Evolutionary conservation across 1,140 invertebrate genomes (phyloP).

Genomic region (Drosophila gunungcola): DNA sequence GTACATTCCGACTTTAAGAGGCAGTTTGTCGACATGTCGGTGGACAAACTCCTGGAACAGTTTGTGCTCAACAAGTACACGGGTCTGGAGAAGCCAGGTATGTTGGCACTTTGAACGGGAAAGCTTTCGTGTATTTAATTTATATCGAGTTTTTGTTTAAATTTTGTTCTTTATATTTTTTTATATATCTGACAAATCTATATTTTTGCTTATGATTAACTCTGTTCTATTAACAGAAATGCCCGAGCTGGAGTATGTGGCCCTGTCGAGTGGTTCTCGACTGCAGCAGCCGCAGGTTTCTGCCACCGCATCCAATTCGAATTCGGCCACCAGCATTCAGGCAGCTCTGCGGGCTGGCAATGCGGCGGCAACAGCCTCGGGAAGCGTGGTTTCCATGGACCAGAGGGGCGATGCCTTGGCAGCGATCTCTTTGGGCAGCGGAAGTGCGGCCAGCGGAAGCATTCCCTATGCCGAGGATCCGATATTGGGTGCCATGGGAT

Average conservation of each 20-base stretch:
- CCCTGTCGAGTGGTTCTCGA: conserved; percentile 61
- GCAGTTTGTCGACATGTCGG: conserved; percentile 95
- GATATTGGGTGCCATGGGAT: conserved; percentile 55
- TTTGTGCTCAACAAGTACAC: conserved; percentile 96
- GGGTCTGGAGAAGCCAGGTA: conserved; percentile 95
- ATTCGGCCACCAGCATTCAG: conserved; percentile 77
- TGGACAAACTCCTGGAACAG: conserved; percentile 95
- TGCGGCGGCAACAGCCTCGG: conserved; percentile 39
- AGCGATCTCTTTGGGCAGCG: conserved; percentile 68
- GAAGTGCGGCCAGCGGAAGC: conserved; percentile 71
- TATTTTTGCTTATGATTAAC: not conserved
- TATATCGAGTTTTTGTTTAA: too few species aligned
- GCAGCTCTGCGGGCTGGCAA: conserved; percentile 59
- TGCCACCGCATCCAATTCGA: conserved; percentile 70
- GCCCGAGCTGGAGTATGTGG: conserved; percentile 73
- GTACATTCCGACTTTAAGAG: conserved; percentile 95
- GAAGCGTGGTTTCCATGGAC: conserved; percentile 70
- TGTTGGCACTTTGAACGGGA: not conserved
- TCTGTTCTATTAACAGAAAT: conserved; percentile 56
- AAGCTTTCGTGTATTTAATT: too few species aligned
- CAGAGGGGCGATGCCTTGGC: conserved; percentile 67
- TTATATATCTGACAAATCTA: not conserved
- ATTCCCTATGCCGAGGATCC: conserved; percentile 73
- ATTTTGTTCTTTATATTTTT: too few species aligned
- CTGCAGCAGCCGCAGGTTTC: conserved; percentile 66